A percentile compares a stretch with the other conserved stretches of the same genome.
Conservation (phyloP, 2,888 invertebrate genomes). For the Drosophila neotestacea region DNA sequence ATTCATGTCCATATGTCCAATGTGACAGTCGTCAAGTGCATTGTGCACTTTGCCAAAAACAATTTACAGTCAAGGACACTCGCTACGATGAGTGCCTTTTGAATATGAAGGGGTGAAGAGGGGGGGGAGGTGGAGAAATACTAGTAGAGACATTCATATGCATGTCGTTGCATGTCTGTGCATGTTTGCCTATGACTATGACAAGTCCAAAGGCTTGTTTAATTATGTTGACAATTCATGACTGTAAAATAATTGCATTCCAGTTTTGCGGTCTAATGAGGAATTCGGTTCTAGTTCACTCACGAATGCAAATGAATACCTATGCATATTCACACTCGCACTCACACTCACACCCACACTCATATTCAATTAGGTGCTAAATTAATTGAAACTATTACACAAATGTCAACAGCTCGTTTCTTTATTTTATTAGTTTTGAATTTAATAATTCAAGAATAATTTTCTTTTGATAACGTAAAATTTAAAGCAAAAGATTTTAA, state of each 20-base stretch:
- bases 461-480: too few species aligned
- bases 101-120: conserved; percentile 12
- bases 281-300: conserved; percentile 22
- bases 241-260: conserved; percentile 49
- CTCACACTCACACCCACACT: neutral
- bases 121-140: neutral
- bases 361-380: neutral
- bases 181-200: conserved; percentile 31
- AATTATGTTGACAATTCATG: conserved; percentile 62
- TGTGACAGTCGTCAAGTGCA: conserved; percentile 78
- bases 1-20: conserved; percentile 37
- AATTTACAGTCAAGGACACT: conserved; percentile 76
- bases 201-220: conserved; percentile 69
- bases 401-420: neutral
- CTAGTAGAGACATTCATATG: conserved; percentile 7
- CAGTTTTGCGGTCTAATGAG: conserved; percentile 41
- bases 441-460: too few species aligned
- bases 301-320: conserved; percentile 15
- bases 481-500: too few species aligned
- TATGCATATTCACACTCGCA: neutral
- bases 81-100: conserved; percentile 56
- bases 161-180: conserved; percentile 36
- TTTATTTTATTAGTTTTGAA: neutral
- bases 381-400: neutral
- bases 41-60: conserved; percentile 80